These are phyloP conservation scores for Drosophila bifasciata DNA, from an alignment of 1,140 invertebrate genomes.

Conservation along the genomic window DNA sequence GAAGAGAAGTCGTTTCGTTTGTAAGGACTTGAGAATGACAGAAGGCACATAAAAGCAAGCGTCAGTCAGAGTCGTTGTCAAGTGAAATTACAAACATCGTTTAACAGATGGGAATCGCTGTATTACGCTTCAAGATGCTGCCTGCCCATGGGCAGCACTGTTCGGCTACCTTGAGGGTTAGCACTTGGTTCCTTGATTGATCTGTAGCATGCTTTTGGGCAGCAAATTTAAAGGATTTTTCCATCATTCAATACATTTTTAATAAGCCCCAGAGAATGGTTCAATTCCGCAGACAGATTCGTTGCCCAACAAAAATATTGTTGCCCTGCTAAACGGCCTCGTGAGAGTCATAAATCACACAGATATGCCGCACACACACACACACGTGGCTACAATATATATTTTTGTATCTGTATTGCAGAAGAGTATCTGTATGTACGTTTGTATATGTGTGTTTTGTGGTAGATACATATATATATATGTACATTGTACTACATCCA, in stretches of 20 bases:
- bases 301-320: constrained; percentile 25
- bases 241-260: constrained; percentile 17
- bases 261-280: constrained; percentile 5
- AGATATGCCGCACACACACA: constrained; percentile 29
- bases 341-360: constrained; percentile 54
- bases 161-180: too few species aligned
- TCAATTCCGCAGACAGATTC: constrained; percentile 24
- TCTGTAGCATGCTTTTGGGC: too few species aligned
- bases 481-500: too few species aligned
- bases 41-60: constrained; percentile 19
- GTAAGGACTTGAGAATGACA: too few species aligned
- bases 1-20: not conserved
- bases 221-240: not conserved
- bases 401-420: not conserved
- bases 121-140: too few species aligned
- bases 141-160: too few species aligned
- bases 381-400: constrained; percentile 11
- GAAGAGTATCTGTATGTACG: not conserved
- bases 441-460: constrained; percentile 19
- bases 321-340: constrained; percentile 47
- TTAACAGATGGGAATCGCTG: constrained; percentile 67
- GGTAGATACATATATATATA: constrained; percentile 10
- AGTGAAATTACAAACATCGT: constrained; percentile 73
- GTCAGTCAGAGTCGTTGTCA: constrained; percentile 40
- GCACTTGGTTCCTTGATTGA: too few species aligned